Conservation (phyloP, 2,888 invertebrate species). For the Eurytoma californica region DNA sequence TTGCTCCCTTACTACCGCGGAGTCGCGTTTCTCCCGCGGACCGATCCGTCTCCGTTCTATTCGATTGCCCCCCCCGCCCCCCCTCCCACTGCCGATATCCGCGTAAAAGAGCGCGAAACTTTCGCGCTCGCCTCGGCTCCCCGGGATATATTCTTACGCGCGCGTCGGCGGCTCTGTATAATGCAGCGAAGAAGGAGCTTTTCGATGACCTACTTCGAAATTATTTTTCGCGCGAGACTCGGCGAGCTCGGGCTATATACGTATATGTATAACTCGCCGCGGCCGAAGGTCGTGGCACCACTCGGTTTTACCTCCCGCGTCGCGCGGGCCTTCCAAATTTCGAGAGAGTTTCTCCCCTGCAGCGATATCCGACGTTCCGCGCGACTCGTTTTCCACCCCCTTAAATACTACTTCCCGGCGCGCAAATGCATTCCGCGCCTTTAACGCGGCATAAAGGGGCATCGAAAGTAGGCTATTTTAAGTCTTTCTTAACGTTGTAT, state of each 20-base stretch:
- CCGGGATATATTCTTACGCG: slow-evolving; percentile 43
- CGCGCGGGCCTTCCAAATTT: too few relatives aligned
- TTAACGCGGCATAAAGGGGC: slow-evolving; percentile 19
- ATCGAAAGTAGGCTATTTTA: slow-evolving; percentile 41
- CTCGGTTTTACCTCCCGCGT: background rate
- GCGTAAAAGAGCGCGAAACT: slow-evolving; percentile 37
- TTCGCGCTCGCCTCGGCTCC: slow-evolving; percentile 1
- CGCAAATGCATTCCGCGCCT: slow-evolving; percentile 7
- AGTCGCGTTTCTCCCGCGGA: background rate
- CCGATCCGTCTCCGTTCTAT: slow-evolving; percentile 30
- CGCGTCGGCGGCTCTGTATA: slow-evolving; percentile 35
- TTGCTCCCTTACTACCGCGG: background rate
- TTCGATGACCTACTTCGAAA: slow-evolving; percentile 54
- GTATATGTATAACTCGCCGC: background rate
- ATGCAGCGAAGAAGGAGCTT: slow-evolving; percentile 44
- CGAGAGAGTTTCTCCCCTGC: background rate
- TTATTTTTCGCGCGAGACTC: slow-evolving; percentile 46
- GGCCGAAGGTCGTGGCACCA: slow-evolving; percentile 3
- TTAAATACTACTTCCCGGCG: slow-evolving; percentile 12
- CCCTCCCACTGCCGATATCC: slow-evolving; percentile 8
- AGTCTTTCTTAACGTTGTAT: slow-evolving; percentile 41
- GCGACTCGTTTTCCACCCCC: slow-evolving; percentile 6
- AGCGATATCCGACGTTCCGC: slow-evolving; percentile 22
- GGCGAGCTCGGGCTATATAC: too few relatives aligned
- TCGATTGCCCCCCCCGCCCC: slow-evolving; percentile 7